A percentile compares a stretch with the other conserved stretches of the same genome.
Conservation (phyloP, 1,140 invertebrate genomes). For the Heliconius nattereri region DNA sequence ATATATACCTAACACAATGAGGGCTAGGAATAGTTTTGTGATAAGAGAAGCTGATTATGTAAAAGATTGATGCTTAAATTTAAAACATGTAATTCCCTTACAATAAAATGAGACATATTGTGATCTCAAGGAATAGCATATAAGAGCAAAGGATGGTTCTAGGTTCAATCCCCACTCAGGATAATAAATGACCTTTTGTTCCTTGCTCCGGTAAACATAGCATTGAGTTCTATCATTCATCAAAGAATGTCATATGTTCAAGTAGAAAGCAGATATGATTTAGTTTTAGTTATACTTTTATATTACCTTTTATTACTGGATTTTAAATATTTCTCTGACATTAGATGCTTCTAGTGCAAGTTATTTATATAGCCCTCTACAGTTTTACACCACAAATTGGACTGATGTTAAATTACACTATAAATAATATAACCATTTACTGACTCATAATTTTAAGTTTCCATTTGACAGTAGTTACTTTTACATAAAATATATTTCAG, state of each 20-base stretch:
- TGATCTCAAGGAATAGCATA: too few relatives aligned
- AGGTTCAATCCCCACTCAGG: not conserved
- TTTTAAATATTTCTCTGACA: not conserved
- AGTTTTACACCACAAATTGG: not conserved
- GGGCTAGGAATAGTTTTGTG: constrained; percentile 4
- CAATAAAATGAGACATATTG: not conserved
- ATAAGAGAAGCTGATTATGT: not conserved
- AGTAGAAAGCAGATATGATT: not conserved
- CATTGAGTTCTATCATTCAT: too few relatives aligned
- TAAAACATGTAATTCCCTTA: not conserved
- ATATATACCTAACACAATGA: constrained; percentile 58
- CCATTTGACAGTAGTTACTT: not conserved
- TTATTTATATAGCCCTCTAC: not conserved
- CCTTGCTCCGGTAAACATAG: too few relatives aligned
- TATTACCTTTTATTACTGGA: not conserved
- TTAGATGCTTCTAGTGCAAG: not conserved
- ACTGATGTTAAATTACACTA: constrained; percentile 1
- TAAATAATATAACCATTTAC: not conserved
- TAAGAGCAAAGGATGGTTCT: not conserved
- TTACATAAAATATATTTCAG: not conserved
- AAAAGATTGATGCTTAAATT: not conserved
- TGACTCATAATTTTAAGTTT: not conserved
- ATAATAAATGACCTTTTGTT: not conserved
- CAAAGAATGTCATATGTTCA: too few relatives aligned
- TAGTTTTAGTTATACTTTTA: not conserved